phyloP scores from a whole-genome alignment of 2,888 invertebrate species.

The Meganola albula region DNA sequence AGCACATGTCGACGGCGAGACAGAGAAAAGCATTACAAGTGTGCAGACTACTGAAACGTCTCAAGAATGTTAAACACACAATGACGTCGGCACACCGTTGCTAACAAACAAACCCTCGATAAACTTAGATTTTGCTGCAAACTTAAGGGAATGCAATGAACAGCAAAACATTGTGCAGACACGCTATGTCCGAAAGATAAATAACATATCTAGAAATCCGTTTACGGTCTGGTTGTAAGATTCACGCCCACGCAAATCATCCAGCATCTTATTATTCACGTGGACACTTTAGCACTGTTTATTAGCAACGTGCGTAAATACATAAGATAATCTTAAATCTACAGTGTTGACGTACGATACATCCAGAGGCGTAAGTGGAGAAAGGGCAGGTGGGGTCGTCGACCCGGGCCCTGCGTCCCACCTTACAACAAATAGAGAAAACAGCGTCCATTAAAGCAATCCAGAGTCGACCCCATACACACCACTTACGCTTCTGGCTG shows the following conservation, averaged over 20 bases:
- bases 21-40: conserved; percentile 27
- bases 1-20: conserved; percentile 26
- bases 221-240: conserved; percentile 14
- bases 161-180: too few species aligned
- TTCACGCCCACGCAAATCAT: conserved; percentile 16
- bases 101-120: conserved; percentile 43
- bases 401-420: conserved; percentile 75
- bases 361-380: conserved; percentile 79
- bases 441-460: conserved; percentile 64
- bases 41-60: conserved; percentile 24
- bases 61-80: conserved; percentile 29
- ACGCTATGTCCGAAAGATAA: too few species aligned
- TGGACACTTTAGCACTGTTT: conserved; percentile 39
- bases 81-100: conserved; percentile 26
- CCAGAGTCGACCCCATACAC: conserved; percentile 62
- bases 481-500: conserved; percentile 75
- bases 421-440: conserved; percentile 76
- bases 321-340: conserved; percentile 28
- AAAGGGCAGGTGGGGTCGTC: conserved; percentile 77
- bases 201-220: too few species aligned
- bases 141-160: too few species aligned
- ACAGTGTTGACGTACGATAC: conserved; percentile 72
- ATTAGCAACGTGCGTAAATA: conserved; percentile 41
- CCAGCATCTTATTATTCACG: conserved; percentile 9
- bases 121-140: too few species aligned